These are phyloP conservation scores for Achatina immaculata DNA, from an alignment of 1,140 invertebrate genomes.

Conservation along the genomic window DNA sequence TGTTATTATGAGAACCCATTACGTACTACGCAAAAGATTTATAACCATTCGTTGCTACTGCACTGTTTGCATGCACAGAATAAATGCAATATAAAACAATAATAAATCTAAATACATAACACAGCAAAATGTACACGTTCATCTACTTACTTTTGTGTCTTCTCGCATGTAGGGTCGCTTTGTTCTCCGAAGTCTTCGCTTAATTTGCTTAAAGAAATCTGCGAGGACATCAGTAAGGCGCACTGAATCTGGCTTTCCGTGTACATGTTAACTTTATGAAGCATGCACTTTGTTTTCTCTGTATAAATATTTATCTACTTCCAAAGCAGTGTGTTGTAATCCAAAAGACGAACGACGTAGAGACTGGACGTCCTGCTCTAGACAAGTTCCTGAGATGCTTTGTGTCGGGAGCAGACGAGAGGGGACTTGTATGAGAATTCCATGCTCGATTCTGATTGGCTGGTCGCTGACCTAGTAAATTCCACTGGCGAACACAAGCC, in stretches of 20 bases:
- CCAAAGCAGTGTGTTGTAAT: too few species aligned
- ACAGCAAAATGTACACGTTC: too few species aligned
- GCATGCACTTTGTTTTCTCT: too few species aligned
- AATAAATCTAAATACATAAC: too few species aligned
- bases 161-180: constrained; percentile 17
- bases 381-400: not conserved
- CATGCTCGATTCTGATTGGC: constrained; percentile 18
- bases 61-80: too few species aligned
- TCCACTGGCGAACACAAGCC: not conserved
- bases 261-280: constrained; percentile 29
- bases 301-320: too few species aligned
- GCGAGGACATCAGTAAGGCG: constrained; percentile 12
- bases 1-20: too few species aligned
- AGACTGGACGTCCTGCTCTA: too few species aligned
- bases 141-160: constrained; percentile 35
- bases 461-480: not conserved
- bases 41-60: too few species aligned
- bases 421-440: not conserved
- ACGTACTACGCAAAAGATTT: too few species aligned
- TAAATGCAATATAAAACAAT: too few species aligned
- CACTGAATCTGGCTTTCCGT: constrained; percentile 26
- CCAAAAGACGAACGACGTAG: too few species aligned
- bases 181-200: constrained; percentile 28
- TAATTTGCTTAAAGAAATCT: constrained; percentile 33
- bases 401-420: not conserved